Conservation (phyloP, 2,888 invertebrate species). For the Dorcus hopei region DNA sequence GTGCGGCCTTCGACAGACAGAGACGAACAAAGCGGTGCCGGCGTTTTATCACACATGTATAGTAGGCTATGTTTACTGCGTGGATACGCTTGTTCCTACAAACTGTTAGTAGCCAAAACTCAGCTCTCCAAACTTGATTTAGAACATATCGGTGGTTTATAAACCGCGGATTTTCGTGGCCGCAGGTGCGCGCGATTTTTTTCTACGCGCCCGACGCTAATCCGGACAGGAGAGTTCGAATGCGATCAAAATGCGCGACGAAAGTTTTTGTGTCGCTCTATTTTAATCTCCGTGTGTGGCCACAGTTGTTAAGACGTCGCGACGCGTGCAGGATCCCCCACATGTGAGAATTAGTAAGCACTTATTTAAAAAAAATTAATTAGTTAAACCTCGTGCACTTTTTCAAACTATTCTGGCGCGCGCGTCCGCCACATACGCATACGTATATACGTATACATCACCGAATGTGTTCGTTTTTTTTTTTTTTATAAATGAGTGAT, state of each 20-base stretch:
- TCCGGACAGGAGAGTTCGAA: not conserved
- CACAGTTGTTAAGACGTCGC: conserved; percentile 26
- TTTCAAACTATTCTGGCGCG: not conserved
- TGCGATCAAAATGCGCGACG: no score
- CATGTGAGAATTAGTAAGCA: not conserved
- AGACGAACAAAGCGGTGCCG: conserved; percentile 38
- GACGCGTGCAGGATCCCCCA: conserved; percentile 8
- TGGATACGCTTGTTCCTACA: conserved; percentile 40
- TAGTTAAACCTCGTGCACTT: not conserved
- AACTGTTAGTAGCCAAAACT: conserved; percentile 44
- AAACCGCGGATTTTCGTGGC: conserved; percentile 53
- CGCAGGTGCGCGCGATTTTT: conserved; percentile 45
- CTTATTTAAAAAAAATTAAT: not conserved
- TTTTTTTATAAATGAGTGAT: conserved; percentile 11
- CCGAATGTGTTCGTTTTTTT: no score
- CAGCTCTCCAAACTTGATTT: conserved; percentile 38
- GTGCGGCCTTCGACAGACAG: conserved; percentile 42
- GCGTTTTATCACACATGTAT: conserved; percentile 32
- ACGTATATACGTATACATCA: no score
- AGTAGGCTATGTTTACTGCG: conserved; percentile 41
- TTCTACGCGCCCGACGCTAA: conserved; percentile 33
- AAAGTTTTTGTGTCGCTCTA: not conserved
- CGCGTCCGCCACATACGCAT: no score
- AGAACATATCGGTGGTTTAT: conserved; percentile 51
- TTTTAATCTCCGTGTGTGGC: conserved; percentile 26